Evolutionary conservation across 2,113 vertebrate genomes (phyloP), one percentile per base, ranked within the genome.

Genomic region (Clarias macrocephalus): DNA sequence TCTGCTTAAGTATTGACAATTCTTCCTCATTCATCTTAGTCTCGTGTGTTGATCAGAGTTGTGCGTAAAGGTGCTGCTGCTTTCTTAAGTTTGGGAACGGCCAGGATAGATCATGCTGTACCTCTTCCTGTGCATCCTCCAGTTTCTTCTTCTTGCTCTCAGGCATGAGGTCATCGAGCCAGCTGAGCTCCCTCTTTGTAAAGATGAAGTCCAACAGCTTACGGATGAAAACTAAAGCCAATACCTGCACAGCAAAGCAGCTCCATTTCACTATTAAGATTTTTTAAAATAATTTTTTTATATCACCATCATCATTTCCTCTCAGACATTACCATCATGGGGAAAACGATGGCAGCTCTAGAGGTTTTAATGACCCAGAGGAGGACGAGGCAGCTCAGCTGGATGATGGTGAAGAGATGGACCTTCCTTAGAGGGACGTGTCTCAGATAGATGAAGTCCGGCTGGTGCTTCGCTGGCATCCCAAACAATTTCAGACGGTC

Each of bases 101-200:
- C 42, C 42, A 42, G 42, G 42, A 42, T 6, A 42, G 42, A 42
- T 42, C 48, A 28, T 12, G n/a, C 5, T 12, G 19, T 92, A 99
- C 98, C 97, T 99, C 98, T 92, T 98, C 93, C 89, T 96, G 96
- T 56, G 97, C 98, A 92, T 99, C 98, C 93, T 99, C 98, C 83
- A 99, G 91, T 89, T 99, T 99, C 95, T 99, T 99, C 95, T 99
- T 99, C 95, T 99, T 99, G 95, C 98, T 99, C 93, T 99, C 98
- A 0, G 98, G 98, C 96, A 99, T 99, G 89, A 99, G 95, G 92
- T 99, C 98, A 89, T 99, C 98, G 89, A 99, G 94, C 98, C 98
- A 99, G 92, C 98, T 99, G 89, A 99, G 96, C 33, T 99, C 98
- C 42, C 97, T 92, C 93, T 99, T 99, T 70, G 95, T 96, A 87